Conservation (phyloP, 2,888 invertebrate species). For the Pocota personata region DNA sequence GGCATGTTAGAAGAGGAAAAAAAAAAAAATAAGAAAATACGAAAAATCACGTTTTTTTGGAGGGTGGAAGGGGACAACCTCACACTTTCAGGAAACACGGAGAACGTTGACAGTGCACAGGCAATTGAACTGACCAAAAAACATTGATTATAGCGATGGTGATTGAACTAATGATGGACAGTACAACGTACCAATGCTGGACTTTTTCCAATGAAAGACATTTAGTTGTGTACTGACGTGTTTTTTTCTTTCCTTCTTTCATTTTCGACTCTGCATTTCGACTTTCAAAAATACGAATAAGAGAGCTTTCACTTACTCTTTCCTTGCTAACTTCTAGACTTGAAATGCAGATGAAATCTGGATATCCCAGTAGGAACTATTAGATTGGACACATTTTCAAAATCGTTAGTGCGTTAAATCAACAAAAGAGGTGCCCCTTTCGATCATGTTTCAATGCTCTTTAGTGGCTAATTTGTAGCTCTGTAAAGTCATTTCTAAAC, state of each 20-base stretch:
- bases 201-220: not conserved
- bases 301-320: too few species aligned
- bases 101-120: not conserved
- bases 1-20: not conserved
- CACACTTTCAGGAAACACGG: not conserved
- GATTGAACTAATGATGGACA: not conserved
- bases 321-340: too few species aligned
- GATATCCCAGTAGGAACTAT: too few species aligned
- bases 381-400: too few species aligned
- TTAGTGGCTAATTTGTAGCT: too few species aligned
- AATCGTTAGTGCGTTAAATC: too few species aligned
- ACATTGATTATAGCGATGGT: not conserved
- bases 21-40: not conserved
- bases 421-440: too few species aligned
- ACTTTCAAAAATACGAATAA: too few species aligned
- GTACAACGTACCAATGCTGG: constrained; percentile 1
- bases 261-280: too few species aligned
- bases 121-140: constrained; percentile 5
- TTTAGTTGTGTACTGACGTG: not conserved
- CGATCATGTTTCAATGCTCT: too few species aligned
- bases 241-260: not conserved
- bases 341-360: too few species aligned
- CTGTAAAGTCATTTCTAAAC: too few species aligned
- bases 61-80: not conserved
- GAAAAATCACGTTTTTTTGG: not conserved